phyloP scores from a whole-genome alignment of 2,113 vertebrate genomes.

The Chaetorhynchus papuensis region DNA sequence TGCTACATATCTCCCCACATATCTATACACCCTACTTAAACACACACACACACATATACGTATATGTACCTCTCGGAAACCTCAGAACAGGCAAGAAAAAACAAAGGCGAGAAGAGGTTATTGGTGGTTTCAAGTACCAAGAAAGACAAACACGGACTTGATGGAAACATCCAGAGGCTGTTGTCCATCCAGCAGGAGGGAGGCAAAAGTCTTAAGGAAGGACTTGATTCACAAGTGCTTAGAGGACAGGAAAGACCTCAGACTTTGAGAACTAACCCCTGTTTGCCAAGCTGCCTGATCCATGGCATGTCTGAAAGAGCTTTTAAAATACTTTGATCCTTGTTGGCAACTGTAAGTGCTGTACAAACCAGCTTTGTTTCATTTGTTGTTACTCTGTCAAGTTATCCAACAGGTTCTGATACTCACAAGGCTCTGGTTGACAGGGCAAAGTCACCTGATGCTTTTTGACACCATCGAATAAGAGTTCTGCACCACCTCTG shows the following conservation, averaged over 20 bases:
- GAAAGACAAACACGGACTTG: background rate
- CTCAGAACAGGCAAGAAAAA: background rate
- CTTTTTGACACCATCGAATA: constrained; percentile 89
- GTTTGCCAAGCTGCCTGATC: background rate
- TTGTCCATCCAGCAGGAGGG: background rate
- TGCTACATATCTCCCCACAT: accelerated
- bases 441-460: constrained; percentile 89
- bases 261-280: background rate
- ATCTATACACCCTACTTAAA: background rate
- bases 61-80: background rate
- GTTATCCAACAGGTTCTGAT: constrained; percentile 34
- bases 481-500: constrained; percentile 93
- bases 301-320: background rate
- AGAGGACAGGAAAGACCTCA: background rate
- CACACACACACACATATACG: background rate
- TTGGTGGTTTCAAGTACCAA: background rate
- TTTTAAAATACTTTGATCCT: background rate
- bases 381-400: background rate
- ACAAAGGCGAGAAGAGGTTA: background rate
- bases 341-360: background rate
- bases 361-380: background rate
- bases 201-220: background rate
- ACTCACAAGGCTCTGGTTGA: constrained; percentile 92
- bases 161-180: background rate
- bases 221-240: background rate